Conservation (phyloP, 2,888 invertebrate species). For the Tridacna crocea region DNA sequence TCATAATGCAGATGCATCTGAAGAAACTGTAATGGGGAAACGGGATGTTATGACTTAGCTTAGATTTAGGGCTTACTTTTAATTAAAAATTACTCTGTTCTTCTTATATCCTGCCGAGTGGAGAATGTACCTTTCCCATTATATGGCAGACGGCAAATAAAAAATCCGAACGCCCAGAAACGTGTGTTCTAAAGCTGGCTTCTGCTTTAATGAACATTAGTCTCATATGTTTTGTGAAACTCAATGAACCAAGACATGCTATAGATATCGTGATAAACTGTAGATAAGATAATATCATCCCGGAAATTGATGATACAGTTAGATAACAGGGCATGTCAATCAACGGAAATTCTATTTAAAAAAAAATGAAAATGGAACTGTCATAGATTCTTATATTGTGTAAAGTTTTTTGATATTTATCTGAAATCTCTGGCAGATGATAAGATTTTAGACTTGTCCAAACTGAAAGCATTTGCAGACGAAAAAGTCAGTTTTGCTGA, state of each 20-base stretch:
- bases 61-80: constrained; percentile 65
- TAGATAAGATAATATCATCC: constrained; percentile 1
- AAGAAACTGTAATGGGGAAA: too few relatives aligned
- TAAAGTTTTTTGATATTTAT: too few relatives aligned
- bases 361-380: too few relatives aligned
- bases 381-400: too few relatives aligned
- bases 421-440: too few relatives aligned
- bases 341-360: neutral
- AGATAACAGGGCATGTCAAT: constrained; percentile 1
- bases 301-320: neutral
- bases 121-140: constrained; percentile 59
- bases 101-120: constrained; percentile 50
- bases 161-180: constrained; percentile 41
- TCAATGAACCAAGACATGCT: constrained; percentile 57
- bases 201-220: constrained; percentile 34
- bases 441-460: too few relatives aligned
- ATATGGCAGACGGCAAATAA: constrained; percentile 51
- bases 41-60: neutral
- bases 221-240: constrained; percentile 47
- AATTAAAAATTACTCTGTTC: constrained; percentile 66
- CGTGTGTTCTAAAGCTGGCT: constrained; percentile 12
- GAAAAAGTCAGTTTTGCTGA: too few relatives aligned
- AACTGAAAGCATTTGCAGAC: too few relatives aligned
- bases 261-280: constrained; percentile 21
- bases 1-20: too few relatives aligned